phyloP scores from a whole-genome alignment of 2,888 invertebrate species.

The Oegoconia quadripuncta region DNA sequence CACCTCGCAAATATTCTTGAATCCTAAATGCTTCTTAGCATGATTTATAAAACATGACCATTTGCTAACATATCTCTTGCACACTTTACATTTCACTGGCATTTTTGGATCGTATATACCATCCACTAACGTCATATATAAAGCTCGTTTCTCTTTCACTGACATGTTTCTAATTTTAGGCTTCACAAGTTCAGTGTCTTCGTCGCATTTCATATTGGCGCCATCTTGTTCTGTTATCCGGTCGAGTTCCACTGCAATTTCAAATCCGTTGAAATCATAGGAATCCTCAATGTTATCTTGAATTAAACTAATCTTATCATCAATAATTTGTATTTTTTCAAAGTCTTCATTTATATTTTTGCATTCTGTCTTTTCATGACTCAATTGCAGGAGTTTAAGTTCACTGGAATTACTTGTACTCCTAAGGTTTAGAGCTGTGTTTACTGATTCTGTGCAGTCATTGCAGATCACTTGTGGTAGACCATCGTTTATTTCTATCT shows the following conservation, averaged over 20 bases:
- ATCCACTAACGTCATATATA: slow-evolving; percentile 31
- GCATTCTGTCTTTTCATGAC: background rate
- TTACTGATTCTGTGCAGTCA: slow-evolving; percentile 16
- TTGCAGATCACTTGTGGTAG: slow-evolving; percentile 22
- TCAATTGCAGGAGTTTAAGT: slow-evolving; percentile 13
- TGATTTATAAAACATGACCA: slow-evolving; percentile 37
- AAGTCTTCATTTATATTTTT: background rate
- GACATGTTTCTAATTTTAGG: slow-evolving; percentile 1
- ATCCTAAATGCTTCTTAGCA: slow-evolving; percentile 37
- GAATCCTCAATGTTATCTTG: slow-evolving; percentile 7
- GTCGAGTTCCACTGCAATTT: slow-evolving; percentile 14
- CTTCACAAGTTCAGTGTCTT: background rate
- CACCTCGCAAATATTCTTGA: slow-evolving; percentile 37
- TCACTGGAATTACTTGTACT: slow-evolving; percentile 14
- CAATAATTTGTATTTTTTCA: background rate
- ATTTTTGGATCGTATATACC: slow-evolving; percentile 25
- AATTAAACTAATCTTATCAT: background rate
- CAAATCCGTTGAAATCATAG: slow-evolving; percentile 10
- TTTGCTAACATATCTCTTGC: slow-evolving; percentile 29
- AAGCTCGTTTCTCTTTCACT: slow-evolving; percentile 21
- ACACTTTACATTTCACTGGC: slow-evolving; percentile 33
- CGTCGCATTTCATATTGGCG: background rate
- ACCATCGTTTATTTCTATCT: slow-evolving; percentile 22
- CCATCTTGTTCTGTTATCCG: slow-evolving; percentile 10
- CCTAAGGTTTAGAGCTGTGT: slow-evolving; percentile 14